Base-by-base conservation (phyloP, 2,113 vertebrate species). In the Saguinus imperator region DNA sequence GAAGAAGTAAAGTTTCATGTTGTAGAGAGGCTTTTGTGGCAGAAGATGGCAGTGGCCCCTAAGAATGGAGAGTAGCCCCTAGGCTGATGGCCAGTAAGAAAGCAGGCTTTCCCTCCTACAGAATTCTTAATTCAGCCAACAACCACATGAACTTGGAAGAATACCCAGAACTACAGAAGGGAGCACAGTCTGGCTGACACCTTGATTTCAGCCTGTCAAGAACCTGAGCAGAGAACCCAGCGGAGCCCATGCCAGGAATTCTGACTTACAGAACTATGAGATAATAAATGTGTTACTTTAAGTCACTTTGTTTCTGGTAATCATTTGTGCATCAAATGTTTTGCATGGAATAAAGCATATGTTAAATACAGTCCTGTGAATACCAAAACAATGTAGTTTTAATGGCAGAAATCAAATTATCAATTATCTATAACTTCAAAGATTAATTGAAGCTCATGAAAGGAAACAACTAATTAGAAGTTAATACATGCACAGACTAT, bases 401-500 rank as follows among this genome's bases (percentile, higher is more conserved):
- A 92, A 55, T 6, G 48, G 61, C 16, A 76, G 55, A 76, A 92
- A 94, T 4, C 29, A 64, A 64, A 64, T 64, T 27, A 64, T 64
- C 61, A 48, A 23, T 75, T 84, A 86, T 73, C 58, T 17, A 29
- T 45, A 89, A 72, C 29, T 58, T 37, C n/a, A 85, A 90, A 87
- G 48, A 84, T 45, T 90, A 87, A 92, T 52, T 82, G 35, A 94
- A 77, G 16, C 27, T 90, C 58, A 52, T 92, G 16, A 82, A 94
- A 86, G 52, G 29, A 88, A 91, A 77, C n/a, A 86, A 43, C 32
- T 90, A 87, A 91, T 18, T 29, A 86, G 40, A 13, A 64, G 5
- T 96, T 89, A 88, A 43, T 73, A 75, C 37, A 25, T 75, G 37
- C 23, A 81, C 16, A 95, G 29, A 50, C 48, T 61, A 82, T 94